phyloP scores from a whole-genome alignment of 2,797 vertebrate genomes.

The Silurus aristotelis region DNA sequence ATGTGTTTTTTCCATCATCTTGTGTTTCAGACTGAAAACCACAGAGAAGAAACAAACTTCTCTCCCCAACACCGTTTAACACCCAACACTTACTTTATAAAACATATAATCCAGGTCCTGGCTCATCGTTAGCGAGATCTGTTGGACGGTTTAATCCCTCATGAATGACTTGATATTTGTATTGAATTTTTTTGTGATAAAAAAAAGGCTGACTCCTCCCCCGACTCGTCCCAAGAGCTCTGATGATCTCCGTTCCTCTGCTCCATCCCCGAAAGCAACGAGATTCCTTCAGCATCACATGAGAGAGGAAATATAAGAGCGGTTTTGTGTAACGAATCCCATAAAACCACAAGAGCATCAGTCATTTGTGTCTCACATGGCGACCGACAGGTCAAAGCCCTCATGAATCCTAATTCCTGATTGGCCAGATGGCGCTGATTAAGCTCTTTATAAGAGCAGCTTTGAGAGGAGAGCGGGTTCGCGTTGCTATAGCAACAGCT shows the following conservation, averaged over 20 bases:
- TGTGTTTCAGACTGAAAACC: neutral
- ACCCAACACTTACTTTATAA: constrained; percentile 79
- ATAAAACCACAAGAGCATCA: neutral
- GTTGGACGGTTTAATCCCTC: constrained; percentile 47
- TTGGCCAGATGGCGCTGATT: neutral
- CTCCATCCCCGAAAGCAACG: constrained; percentile 19
- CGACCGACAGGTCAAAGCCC: neutral
- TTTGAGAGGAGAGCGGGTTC: neutral
- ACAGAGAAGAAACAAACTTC: neutral
- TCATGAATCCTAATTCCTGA: neutral
- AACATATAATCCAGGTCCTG: constrained; percentile 82
- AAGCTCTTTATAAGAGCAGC: no score
- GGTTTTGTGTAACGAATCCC: constrained; percentile 12
- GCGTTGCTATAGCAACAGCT: neutral
- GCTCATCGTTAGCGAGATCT: constrained; percentile 67
- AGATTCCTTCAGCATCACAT: constrained; percentile 69
- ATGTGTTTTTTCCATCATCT: neutral
- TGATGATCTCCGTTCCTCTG: neutral
- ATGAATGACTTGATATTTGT: constrained; percentile 37
- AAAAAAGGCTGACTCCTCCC: neutral
- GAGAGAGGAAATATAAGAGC: constrained; percentile 58
- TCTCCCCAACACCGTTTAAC: no score
- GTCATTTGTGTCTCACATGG: neutral
- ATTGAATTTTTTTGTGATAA: neutral
- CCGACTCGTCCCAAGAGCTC: neutral